These are phyloP conservation scores for Salvelinus fontinalis DNA, from an alignment of 2,113 vertebrate genomes.

Conservation along the genomic window DNA sequence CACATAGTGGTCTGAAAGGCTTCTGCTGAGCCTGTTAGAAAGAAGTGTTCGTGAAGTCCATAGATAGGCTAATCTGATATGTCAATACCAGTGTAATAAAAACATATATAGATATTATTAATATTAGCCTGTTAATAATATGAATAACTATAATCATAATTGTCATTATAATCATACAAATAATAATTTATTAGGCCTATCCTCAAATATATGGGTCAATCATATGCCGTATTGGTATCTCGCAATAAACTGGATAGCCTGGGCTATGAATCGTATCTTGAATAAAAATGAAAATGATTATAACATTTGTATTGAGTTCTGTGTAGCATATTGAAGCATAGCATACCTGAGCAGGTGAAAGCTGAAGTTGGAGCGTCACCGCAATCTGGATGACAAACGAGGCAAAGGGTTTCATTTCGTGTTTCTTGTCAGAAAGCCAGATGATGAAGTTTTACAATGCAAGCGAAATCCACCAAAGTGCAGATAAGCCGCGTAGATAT, in stretches of 20 bases:
- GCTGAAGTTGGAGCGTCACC: slow-evolving; percentile 67
- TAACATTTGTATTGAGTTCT: not conserved
- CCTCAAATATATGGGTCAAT: no score
- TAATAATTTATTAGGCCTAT: not conserved
- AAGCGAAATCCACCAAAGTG: slow-evolving; percentile 42
- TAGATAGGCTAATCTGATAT: no score
- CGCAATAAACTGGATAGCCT: no score
- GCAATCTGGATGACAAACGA: slow-evolving; percentile 58
- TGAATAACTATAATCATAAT: no score
- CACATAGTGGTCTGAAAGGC: slow-evolving; percentile 19
- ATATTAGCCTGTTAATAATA: no score
- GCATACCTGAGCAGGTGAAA: slow-evolving; percentile 77
- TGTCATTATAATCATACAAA: no score
- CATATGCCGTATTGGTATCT: no score
- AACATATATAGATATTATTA: no score
- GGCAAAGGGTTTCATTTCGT: slow-evolving; percentile 65
- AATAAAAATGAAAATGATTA: not conserved
- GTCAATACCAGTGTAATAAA: no score
- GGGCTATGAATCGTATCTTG: no score
- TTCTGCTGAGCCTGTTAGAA: slow-evolving; percentile 19
- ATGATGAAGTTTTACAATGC: slow-evolving; percentile 14
- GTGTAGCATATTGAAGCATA: not conserved
- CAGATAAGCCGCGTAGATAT: slow-evolving; percentile 14
- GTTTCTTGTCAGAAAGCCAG: slow-evolving; percentile 32
- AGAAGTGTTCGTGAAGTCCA: not conserved